Percentiles rank a stretch among this genome's conserved stretches.
These are phyloP conservation scores for Crotalus horridus DNA, from an alignment of 2,113 vertebrate genomes.

Conservation along the genomic window DNA sequence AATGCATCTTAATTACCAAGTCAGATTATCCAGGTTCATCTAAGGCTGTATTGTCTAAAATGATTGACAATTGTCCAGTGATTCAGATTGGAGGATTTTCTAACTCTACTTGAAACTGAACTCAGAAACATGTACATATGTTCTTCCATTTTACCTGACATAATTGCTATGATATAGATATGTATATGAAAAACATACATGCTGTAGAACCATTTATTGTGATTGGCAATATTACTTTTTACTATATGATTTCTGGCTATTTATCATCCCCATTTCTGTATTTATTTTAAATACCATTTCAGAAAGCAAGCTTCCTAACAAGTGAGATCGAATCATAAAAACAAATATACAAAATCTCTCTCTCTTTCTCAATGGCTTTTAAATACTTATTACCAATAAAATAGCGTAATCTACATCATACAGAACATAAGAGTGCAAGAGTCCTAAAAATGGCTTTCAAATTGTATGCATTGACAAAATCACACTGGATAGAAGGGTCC, in stretches of 20 bases:
- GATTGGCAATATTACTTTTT: not conserved
- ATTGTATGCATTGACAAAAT: not conserved
- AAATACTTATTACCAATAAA: not conserved
- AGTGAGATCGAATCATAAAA: not conserved
- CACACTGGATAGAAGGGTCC: not conserved
- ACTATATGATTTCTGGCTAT: conserved; percentile 15
- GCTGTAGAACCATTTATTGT: not conserved
- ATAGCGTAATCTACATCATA: not conserved
- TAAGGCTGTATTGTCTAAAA: not conserved
- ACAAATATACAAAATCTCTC: not conserved
- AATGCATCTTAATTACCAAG: not conserved
- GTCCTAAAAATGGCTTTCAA: not conserved
- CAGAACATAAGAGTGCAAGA: not conserved
- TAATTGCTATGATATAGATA: not conserved
- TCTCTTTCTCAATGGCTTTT: not conserved
- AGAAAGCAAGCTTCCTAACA: conserved; percentile 32
- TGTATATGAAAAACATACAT: not conserved
- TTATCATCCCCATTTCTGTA: not conserved
- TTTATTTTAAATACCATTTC: conserved; percentile 4
- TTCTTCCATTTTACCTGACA: not conserved
- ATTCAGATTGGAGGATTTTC: not conserved
- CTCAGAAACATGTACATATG: no score
- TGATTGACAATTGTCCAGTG: not conserved
- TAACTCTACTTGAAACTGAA: not conserved
- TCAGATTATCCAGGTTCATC: not conserved